Percentiles rank a stretch among this genome's conserved stretches.
These are phyloP conservation scores for Musca vetustissima DNA, from an alignment of 1,140 invertebrate species.

Conservation along the genomic window DNA sequence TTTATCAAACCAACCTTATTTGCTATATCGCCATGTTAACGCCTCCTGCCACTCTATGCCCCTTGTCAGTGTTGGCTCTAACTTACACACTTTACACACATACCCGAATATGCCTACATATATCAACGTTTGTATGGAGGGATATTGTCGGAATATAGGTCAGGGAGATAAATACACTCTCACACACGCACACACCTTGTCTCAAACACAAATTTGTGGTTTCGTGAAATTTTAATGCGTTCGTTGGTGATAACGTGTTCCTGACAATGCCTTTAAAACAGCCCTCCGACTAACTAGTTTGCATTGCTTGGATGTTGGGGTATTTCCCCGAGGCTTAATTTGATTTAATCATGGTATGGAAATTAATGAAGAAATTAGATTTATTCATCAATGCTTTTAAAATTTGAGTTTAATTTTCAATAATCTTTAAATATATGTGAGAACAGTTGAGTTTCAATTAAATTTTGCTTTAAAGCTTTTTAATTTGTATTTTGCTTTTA, in stretches of 20 bases:
- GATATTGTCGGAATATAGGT: no score
- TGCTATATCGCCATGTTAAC: background rate
- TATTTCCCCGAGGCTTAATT: slow-evolving; percentile 9
- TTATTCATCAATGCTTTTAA: no score
- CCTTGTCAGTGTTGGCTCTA: no score
- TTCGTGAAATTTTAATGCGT: slow-evolving; percentile 16
- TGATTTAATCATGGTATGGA: slow-evolving; percentile 18
- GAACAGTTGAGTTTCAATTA: no score
- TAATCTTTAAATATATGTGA: no score
- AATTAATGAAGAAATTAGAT: no score
- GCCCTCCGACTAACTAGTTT: background rate
- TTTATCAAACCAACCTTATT: slow-evolving; percentile 20
- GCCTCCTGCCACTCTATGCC: background rate
- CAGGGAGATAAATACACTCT: background rate
- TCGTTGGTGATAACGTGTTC: slow-evolving; percentile 15
- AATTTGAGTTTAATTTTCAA: no score
- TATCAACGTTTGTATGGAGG: no score
- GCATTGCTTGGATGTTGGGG: background rate
- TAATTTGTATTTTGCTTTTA: no score
- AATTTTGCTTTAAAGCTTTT: no score
- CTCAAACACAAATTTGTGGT: slow-evolving; percentile 13
- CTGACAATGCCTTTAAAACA: slow-evolving; percentile 3
- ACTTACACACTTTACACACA: no score
- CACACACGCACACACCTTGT: slow-evolving; percentile 2
- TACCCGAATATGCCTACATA: no score